A percentile compares a stretch with the other conserved stretches of the same genome.
Evolutionary conservation across 1,140 invertebrate species (phyloP).

Genomic region (Orius laevigatus): DNA sequence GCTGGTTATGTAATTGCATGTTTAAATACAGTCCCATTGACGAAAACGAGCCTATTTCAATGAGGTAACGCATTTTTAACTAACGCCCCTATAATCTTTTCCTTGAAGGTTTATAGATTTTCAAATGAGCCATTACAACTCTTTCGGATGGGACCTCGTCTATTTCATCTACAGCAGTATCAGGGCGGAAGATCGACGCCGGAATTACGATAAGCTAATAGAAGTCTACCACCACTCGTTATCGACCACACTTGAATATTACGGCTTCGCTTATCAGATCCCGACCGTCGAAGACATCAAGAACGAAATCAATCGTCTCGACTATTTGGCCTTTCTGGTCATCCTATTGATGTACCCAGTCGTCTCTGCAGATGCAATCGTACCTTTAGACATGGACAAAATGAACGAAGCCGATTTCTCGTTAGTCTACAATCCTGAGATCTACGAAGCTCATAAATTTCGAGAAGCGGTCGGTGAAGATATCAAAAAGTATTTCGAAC

Average conservation of each 20-base stretch:
- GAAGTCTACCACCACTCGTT: slow-evolving; percentile 7
- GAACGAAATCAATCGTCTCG: slow-evolving; percentile 4
- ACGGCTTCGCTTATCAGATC: not conserved
- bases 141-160: slow-evolving; percentile 2
- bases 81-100: not conserved
- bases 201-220: slow-evolving; percentile 4
- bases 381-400: not conserved
- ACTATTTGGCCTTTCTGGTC: slow-evolving; percentile 1
- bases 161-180: slow-evolving; percentile 12
- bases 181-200: not conserved
- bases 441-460: not conserved
- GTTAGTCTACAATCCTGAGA: not conserved
- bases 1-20: slow-evolving; percentile 10
- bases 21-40: slow-evolving; percentile 5
- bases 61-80: slow-evolving; percentile 5
- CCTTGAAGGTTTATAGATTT: slow-evolving; percentile 9
- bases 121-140: slow-evolving; percentile 11
- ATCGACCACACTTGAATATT: slow-evolving; percentile 8
- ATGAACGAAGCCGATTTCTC: not conserved
- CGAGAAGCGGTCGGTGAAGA: not conserved
- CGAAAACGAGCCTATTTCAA: not conserved
- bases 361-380: not conserved
- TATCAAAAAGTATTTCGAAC: not conserved
- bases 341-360: not conserved
- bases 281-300: slow-evolving; percentile 3